Evolutionary conservation across 1,140 invertebrate genomes (phyloP).

Genomic region (Eurosta solidaginis): DNA sequence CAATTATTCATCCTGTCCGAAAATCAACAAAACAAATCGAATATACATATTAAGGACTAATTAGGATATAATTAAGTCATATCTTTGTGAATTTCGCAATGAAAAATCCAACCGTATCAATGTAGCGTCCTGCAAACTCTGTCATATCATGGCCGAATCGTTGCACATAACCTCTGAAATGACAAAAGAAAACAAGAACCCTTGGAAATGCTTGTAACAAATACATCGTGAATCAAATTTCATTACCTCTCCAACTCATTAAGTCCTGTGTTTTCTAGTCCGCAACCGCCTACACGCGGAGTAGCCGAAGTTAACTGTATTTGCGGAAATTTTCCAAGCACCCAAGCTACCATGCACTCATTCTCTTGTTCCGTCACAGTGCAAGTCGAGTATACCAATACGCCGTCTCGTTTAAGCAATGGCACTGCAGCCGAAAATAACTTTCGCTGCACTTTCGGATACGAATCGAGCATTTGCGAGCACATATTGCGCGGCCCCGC

Average conservation of each 20-base stretch:
- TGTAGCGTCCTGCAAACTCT: slow-evolving; percentile 60
- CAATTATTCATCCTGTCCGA: too few relatives aligned
- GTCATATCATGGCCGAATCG: slow-evolving; percentile 66
- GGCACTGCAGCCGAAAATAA: slow-evolving; percentile 72
- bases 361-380: slow-evolving; percentile 83
- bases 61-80: too few relatives aligned
- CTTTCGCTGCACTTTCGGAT: slow-evolving; percentile 76
- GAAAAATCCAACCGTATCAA: slow-evolving; percentile 82
- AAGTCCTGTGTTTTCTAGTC: slow-evolving; percentile 62
- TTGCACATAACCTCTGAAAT: slow-evolving; percentile 64
- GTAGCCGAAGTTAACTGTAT: slow-evolving; percentile 65
- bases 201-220: too few relatives aligned
- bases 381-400: slow-evolving; percentile 86
- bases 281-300: slow-evolving; percentile 64
- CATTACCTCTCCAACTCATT: slow-evolving; percentile 60
- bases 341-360: slow-evolving; percentile 81
- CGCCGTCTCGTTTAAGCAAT: slow-evolving; percentile 74
- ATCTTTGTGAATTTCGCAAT: slow-evolving; percentile 75
- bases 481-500: slow-evolving; percentile 65
- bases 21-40: too few relatives aligned
- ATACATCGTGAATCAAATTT: too few relatives aligned
- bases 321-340: slow-evolving; percentile 68
- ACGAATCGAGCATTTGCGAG: slow-evolving; percentile 72
- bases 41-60: too few relatives aligned
- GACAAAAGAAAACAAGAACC: slow-evolving; percentile 36